Evolutionary conservation across 1,140 invertebrate species (phyloP).

Genomic region (Polyergus mexicanus): DNA sequence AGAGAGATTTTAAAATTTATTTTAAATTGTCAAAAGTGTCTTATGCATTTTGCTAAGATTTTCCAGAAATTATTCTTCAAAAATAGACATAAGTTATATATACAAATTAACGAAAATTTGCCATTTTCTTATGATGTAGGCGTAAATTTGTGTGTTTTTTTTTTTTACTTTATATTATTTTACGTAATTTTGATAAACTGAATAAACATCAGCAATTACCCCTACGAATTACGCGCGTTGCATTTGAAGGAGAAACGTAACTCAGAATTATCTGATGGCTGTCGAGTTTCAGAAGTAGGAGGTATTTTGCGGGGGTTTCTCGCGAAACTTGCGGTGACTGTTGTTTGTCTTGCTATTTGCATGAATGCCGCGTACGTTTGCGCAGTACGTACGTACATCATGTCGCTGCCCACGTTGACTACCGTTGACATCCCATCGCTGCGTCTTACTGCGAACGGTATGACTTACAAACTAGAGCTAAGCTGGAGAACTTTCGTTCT

Average conservation of each 20-base stretch:
- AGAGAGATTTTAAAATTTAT: constrained; percentile 1
- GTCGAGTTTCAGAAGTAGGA: constrained; percentile 27
- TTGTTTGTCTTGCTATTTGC: constrained; percentile 59
- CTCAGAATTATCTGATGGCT: constrained; percentile 35
- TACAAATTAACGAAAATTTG: constrained; percentile 2
- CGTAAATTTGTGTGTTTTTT: not conserved
- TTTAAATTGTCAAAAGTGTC: not conserved
- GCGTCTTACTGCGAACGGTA: constrained; percentile 8
- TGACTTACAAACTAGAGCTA: constrained; percentile 53
- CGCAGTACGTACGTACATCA: constrained; percentile 51
- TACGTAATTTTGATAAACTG: constrained; percentile 1
- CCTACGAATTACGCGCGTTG: not conserved
- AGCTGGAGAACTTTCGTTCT: constrained; percentile 34
- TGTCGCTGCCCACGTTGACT: constrained; percentile 58
- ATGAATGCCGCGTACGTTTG: constrained; percentile 33
- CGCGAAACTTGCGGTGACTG: constrained; percentile 56
- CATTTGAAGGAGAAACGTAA: not conserved
- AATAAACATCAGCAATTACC: not conserved
- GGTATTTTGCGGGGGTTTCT: constrained; percentile 38
- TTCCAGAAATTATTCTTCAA: not conserved
- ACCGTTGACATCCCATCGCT: constrained; percentile 40
- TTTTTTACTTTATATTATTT: not conserved
- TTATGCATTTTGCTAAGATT: not conserved
- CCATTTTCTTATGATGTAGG: not conserved
- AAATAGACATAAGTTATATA: not conserved